Base-by-base conservation (phyloP, 2,888 invertebrate genomes). In the Drosophila siamana region DNA sequence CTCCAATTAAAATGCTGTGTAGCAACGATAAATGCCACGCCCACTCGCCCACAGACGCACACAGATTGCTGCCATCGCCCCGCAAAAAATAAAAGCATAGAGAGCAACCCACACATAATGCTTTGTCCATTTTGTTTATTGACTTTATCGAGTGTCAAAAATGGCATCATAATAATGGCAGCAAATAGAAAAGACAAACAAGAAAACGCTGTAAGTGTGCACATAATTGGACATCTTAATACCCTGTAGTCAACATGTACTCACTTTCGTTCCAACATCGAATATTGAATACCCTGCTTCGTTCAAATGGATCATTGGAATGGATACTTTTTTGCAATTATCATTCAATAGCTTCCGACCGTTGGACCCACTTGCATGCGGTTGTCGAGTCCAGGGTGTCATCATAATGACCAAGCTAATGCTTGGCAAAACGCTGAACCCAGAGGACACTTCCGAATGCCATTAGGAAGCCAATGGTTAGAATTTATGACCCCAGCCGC, bases 81-180 rank as follows among this genome's bases (percentile, higher is more conserved):
- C 0, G 2, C 30, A 13, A 30, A 41, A 43, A 15, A 8, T 1
- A 13, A 16, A 16, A 16, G 40, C 28, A 28, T 48, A 9, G 26
- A 40, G 9, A 46, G 28, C 48, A 46, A 7, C 33, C n/a, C 62
- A 22, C 44, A 52, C 36, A 54, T 26, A 65, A 69, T 52, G 52
- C 22, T 57, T 11, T 63, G 33, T 41, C 51, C 56, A 72, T 77
- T 73, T 61, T 66, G 54, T 69, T 86, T 81, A 82, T 89, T 85
- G 71, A 74, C 73, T 68, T 77, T 79, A 72, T 78, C 70, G 74
- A 80, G 78, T 80, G 82, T 80, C 82, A 72, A 77, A 83, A 78
- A 73, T 78, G 69, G 69, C 85, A 69, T 65, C 67, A 76, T 78
- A 76, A 77, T 72, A 78, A 69, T 57, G 48, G 48, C 50, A 62